phyloP scores from a whole-genome alignment of 2,888 invertebrate genomes.

The Xestia ashworthii region DNA sequence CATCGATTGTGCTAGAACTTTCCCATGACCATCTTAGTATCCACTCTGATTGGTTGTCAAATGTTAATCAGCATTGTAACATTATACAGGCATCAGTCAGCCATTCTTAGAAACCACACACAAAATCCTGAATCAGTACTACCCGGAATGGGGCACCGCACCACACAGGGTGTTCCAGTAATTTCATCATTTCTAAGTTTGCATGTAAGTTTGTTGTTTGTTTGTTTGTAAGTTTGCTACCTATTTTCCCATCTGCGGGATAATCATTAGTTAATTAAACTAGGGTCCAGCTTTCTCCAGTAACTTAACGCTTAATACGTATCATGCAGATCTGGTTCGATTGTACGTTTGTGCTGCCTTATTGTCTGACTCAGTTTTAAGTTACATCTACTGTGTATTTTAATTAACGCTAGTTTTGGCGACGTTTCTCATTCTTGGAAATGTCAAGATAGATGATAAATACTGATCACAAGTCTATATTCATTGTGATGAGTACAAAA shows the following conservation, averaged over 20 bases:
- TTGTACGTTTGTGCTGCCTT: slow-evolving; percentile 45
- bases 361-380: slow-evolving; percentile 21
- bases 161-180: neutral
- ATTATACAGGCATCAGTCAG: neutral
- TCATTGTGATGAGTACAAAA: too few relatives aligned
- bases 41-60: neutral
- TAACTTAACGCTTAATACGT: slow-evolving; percentile 54
- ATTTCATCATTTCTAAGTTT: neutral
- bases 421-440: neutral
- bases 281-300: slow-evolving; percentile 68
- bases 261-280: slow-evolving; percentile 57
- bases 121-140: neutral
- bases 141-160: neutral
- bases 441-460: neutral
- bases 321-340: slow-evolving; percentile 57
- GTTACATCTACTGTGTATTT: slow-evolving; percentile 2
- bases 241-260: slow-evolving; percentile 43
- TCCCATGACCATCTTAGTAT: neutral
- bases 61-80: neutral
- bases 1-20: slow-evolving; percentile 1
- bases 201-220: too few relatives aligned
- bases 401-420: neutral
- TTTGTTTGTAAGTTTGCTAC: slow-evolving; percentile 1
- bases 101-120: neutral
- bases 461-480: neutral